These are phyloP conservation scores for Drosophila kambysellisi DNA, from an alignment of 2,888 invertebrate genomes.

Conservation along the genomic window DNA sequence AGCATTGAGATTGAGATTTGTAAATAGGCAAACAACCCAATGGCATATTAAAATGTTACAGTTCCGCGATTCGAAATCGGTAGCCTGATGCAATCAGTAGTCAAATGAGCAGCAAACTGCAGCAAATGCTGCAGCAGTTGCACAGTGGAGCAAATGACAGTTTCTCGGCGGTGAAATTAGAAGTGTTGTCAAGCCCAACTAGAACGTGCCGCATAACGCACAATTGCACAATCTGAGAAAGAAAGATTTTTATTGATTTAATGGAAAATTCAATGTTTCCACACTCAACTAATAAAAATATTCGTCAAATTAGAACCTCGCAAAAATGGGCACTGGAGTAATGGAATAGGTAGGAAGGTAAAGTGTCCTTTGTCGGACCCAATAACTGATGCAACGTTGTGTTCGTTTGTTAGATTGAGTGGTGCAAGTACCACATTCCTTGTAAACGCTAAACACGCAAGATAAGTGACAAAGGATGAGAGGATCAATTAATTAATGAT, in stretches of 20 bases:
- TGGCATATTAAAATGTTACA: neutral
- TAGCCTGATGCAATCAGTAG: neutral
- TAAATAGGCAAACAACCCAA: neutral
- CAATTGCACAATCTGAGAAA: neutral
- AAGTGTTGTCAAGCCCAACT: neutral
- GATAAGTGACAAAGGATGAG: slow-evolving; percentile 7
- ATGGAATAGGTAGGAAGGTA: neutral
- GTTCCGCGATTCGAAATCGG: neutral
- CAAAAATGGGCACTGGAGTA: neutral
- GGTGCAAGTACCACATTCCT: neutral
- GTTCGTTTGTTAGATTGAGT: neutral
- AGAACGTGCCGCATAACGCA: neutral
- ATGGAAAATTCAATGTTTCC: neutral
- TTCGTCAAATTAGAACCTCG: neutral
- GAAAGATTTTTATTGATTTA: neutral
- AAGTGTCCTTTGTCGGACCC: neutral
- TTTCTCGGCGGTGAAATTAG: neutral
- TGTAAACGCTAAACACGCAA: neutral
- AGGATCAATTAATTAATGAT: slow-evolving; percentile 26
- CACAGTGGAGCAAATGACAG: neutral
- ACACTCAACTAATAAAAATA: neutral
- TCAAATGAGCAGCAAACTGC: slow-evolving; percentile 1
- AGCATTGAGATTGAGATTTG: neutral
- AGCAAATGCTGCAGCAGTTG: neutral
- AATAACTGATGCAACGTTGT: neutral